Base-by-base conservation (phyloP, 2,888 invertebrate species). In the Sarcophaga caerulescens region DNA sequence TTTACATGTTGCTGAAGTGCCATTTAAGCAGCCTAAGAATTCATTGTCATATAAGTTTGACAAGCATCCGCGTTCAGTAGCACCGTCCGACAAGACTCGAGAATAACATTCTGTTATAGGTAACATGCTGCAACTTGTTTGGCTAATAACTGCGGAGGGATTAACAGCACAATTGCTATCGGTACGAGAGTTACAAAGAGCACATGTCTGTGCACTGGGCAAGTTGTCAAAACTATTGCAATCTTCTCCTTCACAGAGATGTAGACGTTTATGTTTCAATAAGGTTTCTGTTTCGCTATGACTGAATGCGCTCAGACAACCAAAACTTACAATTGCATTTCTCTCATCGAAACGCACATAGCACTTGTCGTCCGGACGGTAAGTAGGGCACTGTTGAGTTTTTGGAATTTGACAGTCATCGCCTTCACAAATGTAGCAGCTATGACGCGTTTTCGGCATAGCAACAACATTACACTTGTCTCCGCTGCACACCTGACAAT, bases 11-110 rank as follows among this genome's bases (percentile, higher is more conserved):
- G 65, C 19, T 4, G 91, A 89, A 1, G 90, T 91, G 45, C 91
- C 92, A 62, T 89, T 89, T 21, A 90, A 89, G 73, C 92, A 92
- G 17, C 89, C 73, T 2, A 90, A 68, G 85, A 92, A 92, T 14
- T 92, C 91, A 3, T 92, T 90, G 3, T 88, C 89, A 65, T 89
- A 88, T 74, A 92, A 84, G 73, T 87, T 91, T 10, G 92, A 90
- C 10, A 91, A 57, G 17, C 92, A 92, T 11, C 93, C 93, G 45
- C 92, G 89, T 83, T 93, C 93, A 2, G 92, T 92, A 35, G 88
- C 79, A n/a, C 92, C 92, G 78, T 91, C 90, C 3, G 19, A 3
- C 4, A 91, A 85, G 0, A 92, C 89, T 6, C 92, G 90, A 0
- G 90, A 81, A 44, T 92, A 92, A 73, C 92, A 92, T 1, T 91